Conservation (phyloP, 2,113 vertebrate genomes). For the Balaenoptera acutorostrata region DNA sequence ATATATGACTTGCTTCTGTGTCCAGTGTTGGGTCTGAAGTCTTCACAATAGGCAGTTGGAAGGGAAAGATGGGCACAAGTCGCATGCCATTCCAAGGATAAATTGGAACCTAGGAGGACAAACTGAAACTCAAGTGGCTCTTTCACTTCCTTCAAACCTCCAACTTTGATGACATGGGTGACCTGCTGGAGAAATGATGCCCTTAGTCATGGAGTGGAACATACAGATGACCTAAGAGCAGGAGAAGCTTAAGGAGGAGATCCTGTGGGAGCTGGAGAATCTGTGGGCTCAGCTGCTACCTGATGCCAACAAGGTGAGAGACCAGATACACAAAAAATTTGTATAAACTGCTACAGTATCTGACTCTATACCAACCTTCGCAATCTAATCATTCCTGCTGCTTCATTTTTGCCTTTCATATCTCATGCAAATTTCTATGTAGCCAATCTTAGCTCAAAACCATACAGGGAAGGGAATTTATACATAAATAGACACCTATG, state of each 20-base stretch:
- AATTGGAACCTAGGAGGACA: neutral
- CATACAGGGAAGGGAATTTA: neutral
- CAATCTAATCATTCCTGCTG: neutral
- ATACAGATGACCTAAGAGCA: neutral
- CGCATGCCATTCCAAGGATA: neutral
- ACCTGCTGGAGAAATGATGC: neutral
- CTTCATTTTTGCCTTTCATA: slow-evolving; percentile 20
- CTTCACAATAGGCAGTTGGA: neutral
- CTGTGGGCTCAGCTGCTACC: neutral
- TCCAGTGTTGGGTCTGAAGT: neutral
- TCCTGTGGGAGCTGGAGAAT: neutral
- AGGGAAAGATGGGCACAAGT: neutral
- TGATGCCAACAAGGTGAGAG: neutral
- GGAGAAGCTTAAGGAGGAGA: neutral
- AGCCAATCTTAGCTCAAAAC: neutral
- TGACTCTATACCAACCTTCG: neutral
- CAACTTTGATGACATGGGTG: neutral
- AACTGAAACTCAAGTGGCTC: neutral
- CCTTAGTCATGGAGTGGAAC: neutral
- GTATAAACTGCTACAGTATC: neutral
- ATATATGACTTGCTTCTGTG: neutral
- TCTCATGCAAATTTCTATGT: neutral
- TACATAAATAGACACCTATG: neutral
- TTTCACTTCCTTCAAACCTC: neutral
- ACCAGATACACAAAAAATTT: neutral